Evolutionary conservation across 2,797 vertebrate genomes (phyloP).

Genomic region (Bradypus variegatus): DNA sequence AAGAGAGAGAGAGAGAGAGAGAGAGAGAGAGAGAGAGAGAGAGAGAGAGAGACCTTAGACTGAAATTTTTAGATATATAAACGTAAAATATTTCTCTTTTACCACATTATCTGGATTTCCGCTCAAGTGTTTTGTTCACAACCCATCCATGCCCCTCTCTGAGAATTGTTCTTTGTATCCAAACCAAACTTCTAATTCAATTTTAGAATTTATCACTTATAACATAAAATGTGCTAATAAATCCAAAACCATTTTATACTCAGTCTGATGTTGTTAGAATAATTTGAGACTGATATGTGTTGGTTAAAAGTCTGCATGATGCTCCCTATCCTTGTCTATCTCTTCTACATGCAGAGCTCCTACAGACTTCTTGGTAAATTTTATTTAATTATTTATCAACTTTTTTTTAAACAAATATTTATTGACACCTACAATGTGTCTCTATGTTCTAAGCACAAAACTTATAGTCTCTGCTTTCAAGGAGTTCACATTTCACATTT

Average conservation of each 20-base stretch:
- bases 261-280: not conserved
- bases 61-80: not conserved
- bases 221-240: not conserved
- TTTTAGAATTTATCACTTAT: not conserved
- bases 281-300: not conserved
- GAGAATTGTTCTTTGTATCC: not conserved
- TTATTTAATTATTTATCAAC: not conserved
- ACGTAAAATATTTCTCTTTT: not conserved
- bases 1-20: no score
- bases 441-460: not conserved
- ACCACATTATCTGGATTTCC: not conserved
- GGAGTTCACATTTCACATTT: not conserved
- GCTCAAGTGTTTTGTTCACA: not conserved
- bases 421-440: not conserved
- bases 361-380: not conserved
- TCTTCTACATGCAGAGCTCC: not conserved
- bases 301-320: not conserved
- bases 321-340: no score
- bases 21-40: no score
- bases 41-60: not conserved
- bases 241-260: not conserved
- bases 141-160: not conserved
- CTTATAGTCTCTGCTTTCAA: not conserved
- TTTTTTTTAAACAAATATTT: slow-evolving; percentile 5
- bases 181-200: not conserved